Conservation (phyloP, 1,140 invertebrate genomes). For the Heliothis subflexa region DNA sequence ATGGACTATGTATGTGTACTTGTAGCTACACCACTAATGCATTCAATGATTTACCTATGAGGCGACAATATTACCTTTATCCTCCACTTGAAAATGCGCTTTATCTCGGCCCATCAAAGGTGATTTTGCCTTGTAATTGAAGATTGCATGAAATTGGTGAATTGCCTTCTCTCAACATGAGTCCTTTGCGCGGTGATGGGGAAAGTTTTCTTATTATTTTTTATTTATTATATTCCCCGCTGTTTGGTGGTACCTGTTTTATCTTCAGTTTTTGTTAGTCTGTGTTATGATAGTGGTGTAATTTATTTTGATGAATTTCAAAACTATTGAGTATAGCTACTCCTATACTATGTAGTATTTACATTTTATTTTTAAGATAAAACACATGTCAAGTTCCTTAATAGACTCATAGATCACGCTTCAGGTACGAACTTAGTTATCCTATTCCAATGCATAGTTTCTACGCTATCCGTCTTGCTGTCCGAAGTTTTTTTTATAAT, state of each 20-base stretch:
- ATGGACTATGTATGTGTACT: neutral
- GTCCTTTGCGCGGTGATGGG: slow-evolving; percentile 71
- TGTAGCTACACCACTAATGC: slow-evolving; percentile 60
- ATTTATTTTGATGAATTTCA: neutral
- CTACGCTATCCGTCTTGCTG: too few relatives aligned
- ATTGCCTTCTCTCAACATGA: slow-evolving; percentile 68
- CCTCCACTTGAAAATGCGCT: slow-evolving; percentile 9
- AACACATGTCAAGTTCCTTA: too few relatives aligned
- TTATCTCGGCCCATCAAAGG: slow-evolving; percentile 51
- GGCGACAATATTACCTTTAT: neutral
- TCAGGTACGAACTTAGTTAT: too few relatives aligned
- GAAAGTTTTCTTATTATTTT: slow-evolving; percentile 83
- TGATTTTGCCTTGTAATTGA: slow-evolving; percentile 52
- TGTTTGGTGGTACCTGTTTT: slow-evolving; percentile 57
- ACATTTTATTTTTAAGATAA: too few relatives aligned
- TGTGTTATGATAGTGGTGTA: slow-evolving; percentile 6
- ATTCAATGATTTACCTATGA: slow-evolving; percentile 73
- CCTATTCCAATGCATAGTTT: too few relatives aligned
- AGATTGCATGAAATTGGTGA: slow-evolving; percentile 62
- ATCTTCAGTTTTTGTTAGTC: slow-evolving; percentile 21
- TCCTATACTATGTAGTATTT: neutral
- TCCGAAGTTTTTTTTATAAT: too few relatives aligned
- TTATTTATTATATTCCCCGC: slow-evolving; percentile 78
- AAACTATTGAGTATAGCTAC: neutral
- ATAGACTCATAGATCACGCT: too few relatives aligned